Conservation (phyloP, 2,888 invertebrate species). For the Falcaria lacertinaria region DNA sequence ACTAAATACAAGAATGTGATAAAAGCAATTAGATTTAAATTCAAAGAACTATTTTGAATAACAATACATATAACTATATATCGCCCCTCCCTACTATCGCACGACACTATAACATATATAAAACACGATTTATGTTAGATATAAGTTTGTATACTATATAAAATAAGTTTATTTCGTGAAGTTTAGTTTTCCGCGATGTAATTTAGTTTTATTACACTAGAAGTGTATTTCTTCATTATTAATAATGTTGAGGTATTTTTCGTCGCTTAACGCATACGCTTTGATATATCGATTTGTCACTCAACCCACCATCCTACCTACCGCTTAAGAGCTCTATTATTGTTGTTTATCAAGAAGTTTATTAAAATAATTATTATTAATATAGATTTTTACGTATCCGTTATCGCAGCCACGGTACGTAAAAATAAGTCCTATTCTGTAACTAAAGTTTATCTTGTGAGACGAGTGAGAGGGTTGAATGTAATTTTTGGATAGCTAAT, state of each 20-base stretch:
- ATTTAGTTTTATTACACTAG: background rate
- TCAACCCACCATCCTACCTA: constrained; percentile 56
- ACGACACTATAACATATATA: too few relatives aligned
- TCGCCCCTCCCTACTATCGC: too few relatives aligned
- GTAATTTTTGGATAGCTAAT: background rate
- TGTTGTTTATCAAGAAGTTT: constrained; percentile 25
- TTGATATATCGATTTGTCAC: constrained; percentile 5
- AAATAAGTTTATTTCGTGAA: background rate
- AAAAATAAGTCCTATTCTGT: background rate
- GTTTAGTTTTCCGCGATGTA: background rate
- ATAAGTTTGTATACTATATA: background rate
- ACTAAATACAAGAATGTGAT: too few relatives aligned
- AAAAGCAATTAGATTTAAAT: too few relatives aligned
- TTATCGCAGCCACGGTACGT: too few relatives aligned
- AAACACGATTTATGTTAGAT: background rate
- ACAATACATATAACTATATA: too few relatives aligned
- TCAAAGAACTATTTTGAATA: too few relatives aligned
- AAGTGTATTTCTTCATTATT: background rate
- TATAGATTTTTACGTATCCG: constrained; percentile 32
- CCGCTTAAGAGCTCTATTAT: constrained; percentile 51
- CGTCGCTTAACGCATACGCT: background rate
- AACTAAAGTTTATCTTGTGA: background rate
- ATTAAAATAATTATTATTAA: constrained; percentile 23
- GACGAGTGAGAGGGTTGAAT: background rate
- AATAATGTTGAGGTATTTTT: background rate